Evolutionary conservation across 1,140 invertebrate species (phyloP).

Genomic region (Cherax quadricarinatus): DNA sequence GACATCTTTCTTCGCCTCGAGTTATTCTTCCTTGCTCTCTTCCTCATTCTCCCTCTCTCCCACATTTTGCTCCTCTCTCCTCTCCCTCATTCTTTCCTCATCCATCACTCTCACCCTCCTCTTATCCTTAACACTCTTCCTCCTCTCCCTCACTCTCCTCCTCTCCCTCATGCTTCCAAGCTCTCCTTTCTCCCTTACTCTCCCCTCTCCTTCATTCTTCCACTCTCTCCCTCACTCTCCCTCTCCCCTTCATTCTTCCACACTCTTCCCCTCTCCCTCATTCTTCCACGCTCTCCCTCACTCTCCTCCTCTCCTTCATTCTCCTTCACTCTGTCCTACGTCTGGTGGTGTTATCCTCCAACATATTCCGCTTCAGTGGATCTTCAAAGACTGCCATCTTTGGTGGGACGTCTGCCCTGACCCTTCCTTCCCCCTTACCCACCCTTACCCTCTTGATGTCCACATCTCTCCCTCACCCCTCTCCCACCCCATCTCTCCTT

Average conservation of each 20-base stretch:
- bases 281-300: not conserved
- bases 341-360: not conserved
- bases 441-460: not conserved
- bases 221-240: too few species aligned
- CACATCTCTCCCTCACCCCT: not conserved
- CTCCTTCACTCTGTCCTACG: too few species aligned
- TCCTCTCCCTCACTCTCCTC: not conserved
- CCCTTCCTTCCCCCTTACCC: too few species aligned
- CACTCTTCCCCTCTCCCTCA: not conserved
- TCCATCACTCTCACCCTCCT: not conserved
- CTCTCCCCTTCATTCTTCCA: not conserved
- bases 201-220: not conserved
- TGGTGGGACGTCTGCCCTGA: not conserved
- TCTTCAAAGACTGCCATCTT: not conserved
- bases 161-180: not conserved
- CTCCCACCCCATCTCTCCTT: not conserved
- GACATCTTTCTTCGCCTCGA: not conserved
- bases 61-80: not conserved
- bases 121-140: too few species aligned
- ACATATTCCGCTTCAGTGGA: not conserved
- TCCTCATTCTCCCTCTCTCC: not conserved
- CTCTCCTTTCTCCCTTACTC: not conserved
- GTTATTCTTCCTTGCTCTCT: not conserved
- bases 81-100: not conserved
- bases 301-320: not conserved